phyloP scores from a whole-genome alignment of 1,140 invertebrate species.

The Leptinotarsa undecemlineata region DNA sequence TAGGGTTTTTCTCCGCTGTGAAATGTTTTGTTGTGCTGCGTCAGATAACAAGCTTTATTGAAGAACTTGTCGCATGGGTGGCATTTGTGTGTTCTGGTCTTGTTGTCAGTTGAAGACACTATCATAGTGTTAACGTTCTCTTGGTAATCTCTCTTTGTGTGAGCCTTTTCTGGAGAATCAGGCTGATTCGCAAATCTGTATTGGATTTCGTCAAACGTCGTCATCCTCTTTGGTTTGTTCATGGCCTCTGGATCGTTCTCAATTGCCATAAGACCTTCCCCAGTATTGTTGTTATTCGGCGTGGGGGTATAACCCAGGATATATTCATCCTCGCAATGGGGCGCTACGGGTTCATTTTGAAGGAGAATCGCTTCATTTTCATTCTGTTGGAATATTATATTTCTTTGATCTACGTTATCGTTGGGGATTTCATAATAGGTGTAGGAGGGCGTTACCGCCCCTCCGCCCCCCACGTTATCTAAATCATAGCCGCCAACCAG shows the following conservation, averaged over 20 bases:
- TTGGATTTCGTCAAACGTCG: conserved; percentile 36
- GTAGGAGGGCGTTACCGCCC: conserved; percentile 61
- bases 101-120: conserved; percentile 40
- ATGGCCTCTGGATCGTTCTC: conserved; percentile 26
- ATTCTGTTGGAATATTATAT: conserved; percentile 31
- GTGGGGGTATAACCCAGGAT: conserved; percentile 26
- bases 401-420: conserved; percentile 31
- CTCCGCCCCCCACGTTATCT: conserved; percentile 74
- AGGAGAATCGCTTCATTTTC: conserved; percentile 31
- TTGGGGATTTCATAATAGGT: conserved; percentile 40
- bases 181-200: conserved; percentile 35
- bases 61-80: conserved; percentile 83
- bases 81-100: conserved; percentile 66
- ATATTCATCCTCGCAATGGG: conserved; percentile 18
- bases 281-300: conserved; percentile 40
- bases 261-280: conserved; percentile 16
- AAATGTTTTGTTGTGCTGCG: conserved; percentile 88
- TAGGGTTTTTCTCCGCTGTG: conserved; percentile 84
- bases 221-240: conserved; percentile 33
- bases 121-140: conserved; percentile 41
- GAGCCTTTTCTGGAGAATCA: conserved; percentile 44
- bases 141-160: conserved; percentile 49
- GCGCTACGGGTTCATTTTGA: not conserved
- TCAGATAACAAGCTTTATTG: conserved; percentile 84
- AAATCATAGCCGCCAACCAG: conserved; percentile 58